phyloP scores from a whole-genome alignment of 2,113 vertebrate species.

The Microcebus murinus region DNA sequence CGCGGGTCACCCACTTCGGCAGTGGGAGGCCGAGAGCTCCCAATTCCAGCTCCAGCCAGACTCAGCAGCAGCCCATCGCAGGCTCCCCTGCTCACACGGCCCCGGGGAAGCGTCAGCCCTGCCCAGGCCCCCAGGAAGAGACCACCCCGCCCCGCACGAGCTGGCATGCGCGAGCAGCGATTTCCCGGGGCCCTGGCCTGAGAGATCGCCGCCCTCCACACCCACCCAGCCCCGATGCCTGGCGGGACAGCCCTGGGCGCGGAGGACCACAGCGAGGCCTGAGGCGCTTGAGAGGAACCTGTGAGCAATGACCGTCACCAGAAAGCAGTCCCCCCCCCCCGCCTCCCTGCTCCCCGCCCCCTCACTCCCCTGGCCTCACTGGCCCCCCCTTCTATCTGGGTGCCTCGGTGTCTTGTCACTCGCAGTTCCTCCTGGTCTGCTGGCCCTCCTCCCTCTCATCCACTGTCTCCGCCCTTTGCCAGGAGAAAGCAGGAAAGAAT shows the following conservation, averaged over 20 bases:
- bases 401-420: not conserved
- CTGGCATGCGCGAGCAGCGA: rapidly evolving
- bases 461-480: not conserved
- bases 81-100: not conserved
- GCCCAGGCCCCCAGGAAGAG: not conserved
- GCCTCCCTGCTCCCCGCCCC: not conserved
- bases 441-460: not conserved
- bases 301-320: rapidly evolving
- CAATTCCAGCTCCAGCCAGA: not conserved
- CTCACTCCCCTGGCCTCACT: rapidly evolving
- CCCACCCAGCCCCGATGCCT: not conserved
- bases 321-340: not conserved
- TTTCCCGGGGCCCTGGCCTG: not conserved
- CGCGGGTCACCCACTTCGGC: rapidly evolving
- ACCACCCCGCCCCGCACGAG: rapidly evolving
- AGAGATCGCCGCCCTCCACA: rapidly evolving
- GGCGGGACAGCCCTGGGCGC: not conserved
- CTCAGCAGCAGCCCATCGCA: not conserved
- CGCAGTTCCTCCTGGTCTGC: not conserved
- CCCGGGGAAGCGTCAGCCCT: not conserved
- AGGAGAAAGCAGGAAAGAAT: not conserved
- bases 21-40: not conserved
- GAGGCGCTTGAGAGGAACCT: not conserved
- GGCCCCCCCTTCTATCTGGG: not conserved
- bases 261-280: rapidly evolving